Percentiles rank a stretch among this genome's conserved stretches.
Conservation (phyloP, 2,888 invertebrate species). For the Oscheius sp. region DNA sequence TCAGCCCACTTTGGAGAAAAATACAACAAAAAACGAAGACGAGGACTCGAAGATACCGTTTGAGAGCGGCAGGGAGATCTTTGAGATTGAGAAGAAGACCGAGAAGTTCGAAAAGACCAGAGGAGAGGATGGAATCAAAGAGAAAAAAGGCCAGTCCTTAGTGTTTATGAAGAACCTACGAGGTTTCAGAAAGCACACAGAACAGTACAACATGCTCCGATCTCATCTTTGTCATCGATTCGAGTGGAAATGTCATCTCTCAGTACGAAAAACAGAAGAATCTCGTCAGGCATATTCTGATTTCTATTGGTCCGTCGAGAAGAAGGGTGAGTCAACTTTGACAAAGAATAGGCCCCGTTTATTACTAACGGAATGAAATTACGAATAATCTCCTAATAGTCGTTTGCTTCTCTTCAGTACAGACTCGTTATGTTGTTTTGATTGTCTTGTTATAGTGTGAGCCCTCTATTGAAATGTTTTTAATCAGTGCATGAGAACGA, state of each 20-base stretch:
- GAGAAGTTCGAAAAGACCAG: background rate
- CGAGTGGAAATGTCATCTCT: slow-evolving; percentile 53
- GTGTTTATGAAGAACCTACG: no score
- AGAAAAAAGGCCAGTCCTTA: background rate
- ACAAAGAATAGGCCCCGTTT: no score
- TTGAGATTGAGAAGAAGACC: slow-evolving; percentile 7
- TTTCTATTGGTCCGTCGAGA: slow-evolving; percentile 8
- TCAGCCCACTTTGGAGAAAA: background rate
- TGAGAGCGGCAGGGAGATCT: slow-evolving; percentile 4
- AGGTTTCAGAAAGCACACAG: background rate
- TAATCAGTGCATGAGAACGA: no score
- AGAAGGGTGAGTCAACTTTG: slow-evolving; percentile 40
- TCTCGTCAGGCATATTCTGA: slow-evolving; percentile 48
- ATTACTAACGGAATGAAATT: no score
- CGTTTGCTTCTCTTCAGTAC: no score
- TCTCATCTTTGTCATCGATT: slow-evolving; percentile 54
- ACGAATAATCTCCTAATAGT: no score
- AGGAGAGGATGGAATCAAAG: background rate
- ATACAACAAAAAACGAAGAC: background rate
- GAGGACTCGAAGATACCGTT: background rate
- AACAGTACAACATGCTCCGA: slow-evolving; percentile 48
- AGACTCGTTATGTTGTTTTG: no score
- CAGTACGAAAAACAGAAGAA: slow-evolving; percentile 56
- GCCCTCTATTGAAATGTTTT: no score
- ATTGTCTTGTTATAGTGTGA: no score